phyloP scores from a whole-genome alignment of 1,140 invertebrate genomes.

The Lepidostoma basale region DNA sequence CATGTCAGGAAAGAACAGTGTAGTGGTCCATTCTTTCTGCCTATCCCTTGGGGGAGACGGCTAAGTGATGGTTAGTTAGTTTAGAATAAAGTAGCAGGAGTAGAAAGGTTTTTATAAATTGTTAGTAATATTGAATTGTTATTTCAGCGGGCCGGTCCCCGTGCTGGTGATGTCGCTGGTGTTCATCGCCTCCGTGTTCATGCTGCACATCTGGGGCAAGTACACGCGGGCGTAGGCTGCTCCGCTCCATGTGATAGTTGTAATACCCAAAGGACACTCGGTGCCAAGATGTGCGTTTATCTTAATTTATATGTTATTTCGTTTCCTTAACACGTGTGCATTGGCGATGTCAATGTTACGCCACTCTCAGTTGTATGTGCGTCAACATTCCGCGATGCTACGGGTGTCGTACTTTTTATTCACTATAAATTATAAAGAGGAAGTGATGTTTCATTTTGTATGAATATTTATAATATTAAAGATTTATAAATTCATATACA shows the following conservation, averaged over 20 bases:
- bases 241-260: slow-evolving; percentile 17
- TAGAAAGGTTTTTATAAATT: not conserved
- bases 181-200: slow-evolving; percentile 99
- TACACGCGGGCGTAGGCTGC: slow-evolving; percentile 87
- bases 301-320: slow-evolving; percentile 13
- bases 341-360: slow-evolving; percentile 25
- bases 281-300: slow-evolving; percentile 27
- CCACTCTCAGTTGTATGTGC: slow-evolving; percentile 33
- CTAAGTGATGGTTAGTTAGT: too few species aligned
- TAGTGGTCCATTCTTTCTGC: too few species aligned
- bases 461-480: slow-evolving; percentile 30
- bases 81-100: too few species aligned
- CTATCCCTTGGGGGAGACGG: too few species aligned
- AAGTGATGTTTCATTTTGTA: slow-evolving; percentile 22
- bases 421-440: slow-evolving; percentile 8
- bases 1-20: too few species aligned
- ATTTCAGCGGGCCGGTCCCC: slow-evolving; percentile 94
- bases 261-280: slow-evolving; percentile 24
- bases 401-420: slow-evolving; percentile 27
- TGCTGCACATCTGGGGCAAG: slow-evolving; percentile 99
- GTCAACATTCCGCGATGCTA: slow-evolving; percentile 37
- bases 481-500: slow-evolving; percentile 8
- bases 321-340: slow-evolving; percentile 23
- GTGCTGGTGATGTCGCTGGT: slow-evolving; percentile 98
- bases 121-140: slow-evolving; percentile 45